Percentiles rank a stretch among this genome's conserved stretches.
phyloP scores from a whole-genome alignment of 2,113 vertebrate species.

The Austrofundulus limnaeus region DNA sequence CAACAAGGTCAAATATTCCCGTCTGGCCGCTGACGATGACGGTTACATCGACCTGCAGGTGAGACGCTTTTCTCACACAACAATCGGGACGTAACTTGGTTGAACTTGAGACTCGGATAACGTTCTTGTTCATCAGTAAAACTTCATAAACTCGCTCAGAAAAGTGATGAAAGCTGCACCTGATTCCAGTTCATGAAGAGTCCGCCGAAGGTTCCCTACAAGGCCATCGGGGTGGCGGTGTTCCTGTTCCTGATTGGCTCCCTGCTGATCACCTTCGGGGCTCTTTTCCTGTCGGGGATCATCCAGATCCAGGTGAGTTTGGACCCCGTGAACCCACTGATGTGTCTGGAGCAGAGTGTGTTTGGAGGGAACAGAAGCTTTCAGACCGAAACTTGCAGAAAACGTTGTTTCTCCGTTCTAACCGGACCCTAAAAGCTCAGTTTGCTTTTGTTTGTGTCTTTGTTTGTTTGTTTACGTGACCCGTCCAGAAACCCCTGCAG shows the following conservation, averaged over 20 bases:
- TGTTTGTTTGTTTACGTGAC: not conserved
- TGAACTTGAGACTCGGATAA: too few relatives aligned
- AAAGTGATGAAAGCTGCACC: not conserved
- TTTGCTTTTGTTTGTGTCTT: not conserved
- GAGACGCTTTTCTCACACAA: constrained; percentile 6
- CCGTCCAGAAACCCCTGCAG: not conserved
- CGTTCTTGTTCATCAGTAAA: too few relatives aligned
- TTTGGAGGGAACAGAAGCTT: not conserved
- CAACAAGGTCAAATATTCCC: constrained; percentile 94
- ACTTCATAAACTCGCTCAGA: not conserved
- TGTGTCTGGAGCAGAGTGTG: not conserved
- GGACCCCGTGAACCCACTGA: constrained; percentile 1
- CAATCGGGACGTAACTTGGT: too few relatives aligned
- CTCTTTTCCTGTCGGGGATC: constrained; percentile 88
- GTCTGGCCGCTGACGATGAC: constrained; percentile 87
- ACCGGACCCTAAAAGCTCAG: not conserved
- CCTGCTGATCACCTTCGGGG: constrained; percentile 89
- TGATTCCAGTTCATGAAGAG: constrained; percentile 90
- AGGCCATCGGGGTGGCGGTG: constrained; percentile 89
- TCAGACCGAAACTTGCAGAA: not conserved
- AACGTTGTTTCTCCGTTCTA: not conserved
- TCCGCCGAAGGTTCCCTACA: constrained; percentile 93
- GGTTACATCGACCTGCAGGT: constrained; percentile 98
- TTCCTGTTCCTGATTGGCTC: constrained; percentile 93
- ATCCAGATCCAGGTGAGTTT: constrained; percentile 88